Evolutionary conservation across 2,888 invertebrate genomes (phyloP).

Genomic region (Mycogona germanica): DNA sequence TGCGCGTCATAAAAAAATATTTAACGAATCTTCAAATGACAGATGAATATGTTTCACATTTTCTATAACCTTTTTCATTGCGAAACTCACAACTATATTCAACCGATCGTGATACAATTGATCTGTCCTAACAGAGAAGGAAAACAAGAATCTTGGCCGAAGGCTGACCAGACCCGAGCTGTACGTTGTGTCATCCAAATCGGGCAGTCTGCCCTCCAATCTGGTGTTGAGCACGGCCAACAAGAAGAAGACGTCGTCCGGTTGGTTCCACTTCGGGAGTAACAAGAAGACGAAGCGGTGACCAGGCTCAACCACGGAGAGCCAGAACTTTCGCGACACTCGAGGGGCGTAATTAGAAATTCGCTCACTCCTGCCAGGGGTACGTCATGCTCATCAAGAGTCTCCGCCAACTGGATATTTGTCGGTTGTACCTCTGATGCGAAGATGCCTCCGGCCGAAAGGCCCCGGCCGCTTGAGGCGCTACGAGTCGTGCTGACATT

Average conservation of each 20-base stretch:
- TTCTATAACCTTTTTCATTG: background rate
- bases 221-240: constrained; percentile 15
- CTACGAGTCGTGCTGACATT: no score
- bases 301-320: no score
- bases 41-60: background rate
- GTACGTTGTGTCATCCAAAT: constrained; percentile 10
- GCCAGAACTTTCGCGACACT: background rate
- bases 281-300: constrained; percentile 19
- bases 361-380: no score
- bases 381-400: no score
- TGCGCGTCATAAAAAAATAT: background rate
- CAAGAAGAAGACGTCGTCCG: constrained; percentile 18
- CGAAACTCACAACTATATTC: background rate
- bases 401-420: background rate
- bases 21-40: background rate
- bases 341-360: background rate
- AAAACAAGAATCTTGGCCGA: constrained; percentile 16
- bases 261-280: constrained; percentile 21
- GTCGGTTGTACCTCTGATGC: no score
- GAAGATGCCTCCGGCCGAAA: no score
- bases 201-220: constrained; percentile 19
- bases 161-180: constrained; percentile 10
- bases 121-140: constrained; percentile 18
- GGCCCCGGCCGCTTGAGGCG: no score
- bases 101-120: background rate